Base-by-base conservation (phyloP, 2,797 vertebrate species). In the Siniperca undulata region DNA sequence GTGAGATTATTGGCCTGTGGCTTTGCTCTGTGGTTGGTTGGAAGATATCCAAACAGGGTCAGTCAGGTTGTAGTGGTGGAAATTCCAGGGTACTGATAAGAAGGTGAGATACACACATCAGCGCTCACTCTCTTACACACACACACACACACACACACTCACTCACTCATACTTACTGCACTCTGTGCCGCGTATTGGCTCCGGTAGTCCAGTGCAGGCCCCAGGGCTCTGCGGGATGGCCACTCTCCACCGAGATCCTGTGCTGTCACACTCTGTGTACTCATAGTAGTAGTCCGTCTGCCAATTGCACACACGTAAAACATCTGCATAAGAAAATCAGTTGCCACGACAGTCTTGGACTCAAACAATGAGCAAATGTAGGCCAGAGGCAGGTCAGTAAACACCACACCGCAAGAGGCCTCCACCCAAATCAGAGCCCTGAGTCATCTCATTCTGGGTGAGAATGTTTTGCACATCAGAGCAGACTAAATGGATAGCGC, bases 181-280 rank as follows among this genome's bases (percentile, higher is more conserved):
- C 91, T 97, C 97, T 76, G 97, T 98, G 93, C 99, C 99, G 81
- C 93, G 97, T 55, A 99, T 97, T 0, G 99, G 99, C 76, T 98
- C 97, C 0, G 99, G 99, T 53, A 99, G 95, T 90, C 97, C 97
- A 19, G 92, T 89, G 91, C 99, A 99, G 77, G 95, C 88, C 81
- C 93, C 96, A 0, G 94, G 93, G 0, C 79, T 94, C 53, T 97
- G 97, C 0, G 98, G 98, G 87, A 99, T 96, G 89, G 98, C 97
- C 70, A 99, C 99, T 85, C 99, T 96, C 99, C 99, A 99, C 78
- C 99, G 96, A 75, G 97, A 98, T 78, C 98, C 98, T 8, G 96
- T 97, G 91, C 97, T 97, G 93, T 99, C 98, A 74, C 99, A 99
- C 84, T 99, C 98, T 0, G 98, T 99, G 93, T 99, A 99, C 93